Evolutionary conservation across 2,797 vertebrate genomes (phyloP).

Genomic region (Sebastolobus altivelis): DNA sequence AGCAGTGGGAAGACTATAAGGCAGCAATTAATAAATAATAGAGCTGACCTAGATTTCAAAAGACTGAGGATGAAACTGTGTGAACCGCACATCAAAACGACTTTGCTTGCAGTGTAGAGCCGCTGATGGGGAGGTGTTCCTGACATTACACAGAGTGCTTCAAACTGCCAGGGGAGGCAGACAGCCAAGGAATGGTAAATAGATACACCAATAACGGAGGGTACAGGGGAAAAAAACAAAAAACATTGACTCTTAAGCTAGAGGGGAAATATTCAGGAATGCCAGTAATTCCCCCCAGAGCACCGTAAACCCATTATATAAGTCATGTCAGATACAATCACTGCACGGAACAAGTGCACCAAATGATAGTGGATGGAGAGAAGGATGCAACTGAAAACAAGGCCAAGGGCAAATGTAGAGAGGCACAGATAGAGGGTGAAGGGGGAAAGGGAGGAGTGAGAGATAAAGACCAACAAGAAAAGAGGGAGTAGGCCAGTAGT

Average conservation of each 20-base stretch:
- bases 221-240: conserved; percentile 16
- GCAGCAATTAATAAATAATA: conserved; percentile 84
- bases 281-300: conserved; percentile 57
- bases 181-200: conserved; percentile 71
- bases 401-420: conserved; percentile 53
- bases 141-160: conserved; percentile 66
- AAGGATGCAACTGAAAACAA: conserved; percentile 43
- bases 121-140: conserved; percentile 65
- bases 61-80: conserved; percentile 68
- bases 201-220: conserved; percentile 66
- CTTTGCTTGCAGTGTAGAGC: conserved; percentile 52
- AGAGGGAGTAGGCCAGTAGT: conserved; percentile 54
- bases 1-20: conserved; percentile 48
- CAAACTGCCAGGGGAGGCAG: conserved; percentile 63
- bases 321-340: conserved; percentile 70
- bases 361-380: conserved; percentile 33
- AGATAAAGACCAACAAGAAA: conserved; percentile 55
- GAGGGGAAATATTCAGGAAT: conserved; percentile 67
- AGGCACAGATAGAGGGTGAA: conserved; percentile 37
- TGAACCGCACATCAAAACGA: conserved; percentile 69
- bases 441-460: conserved; percentile 29
- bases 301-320: conserved; percentile 69
- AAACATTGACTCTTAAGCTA: conserved; percentile 42
- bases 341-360: conserved; percentile 52
- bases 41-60: conserved; percentile 83